Evolutionary conservation across 92 coral and sea anemone genomes (phyloP).

Genomic region (Hydrozoanthus gracilis): DNA sequence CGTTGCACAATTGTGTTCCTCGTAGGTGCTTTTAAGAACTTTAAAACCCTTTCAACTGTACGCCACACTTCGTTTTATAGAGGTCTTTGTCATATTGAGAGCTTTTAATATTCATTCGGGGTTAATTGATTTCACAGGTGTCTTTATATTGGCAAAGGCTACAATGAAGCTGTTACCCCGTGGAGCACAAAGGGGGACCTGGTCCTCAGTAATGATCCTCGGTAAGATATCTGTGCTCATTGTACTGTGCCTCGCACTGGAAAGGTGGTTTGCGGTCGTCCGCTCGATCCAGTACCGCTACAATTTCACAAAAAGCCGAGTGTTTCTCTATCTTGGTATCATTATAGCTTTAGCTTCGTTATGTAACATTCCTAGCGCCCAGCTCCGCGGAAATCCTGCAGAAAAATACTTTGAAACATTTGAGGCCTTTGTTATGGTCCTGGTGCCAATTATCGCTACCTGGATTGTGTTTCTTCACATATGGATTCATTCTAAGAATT

Average conservation of each 20-base stretch:
- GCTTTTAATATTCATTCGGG: no score
- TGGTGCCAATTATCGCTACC: neutral
- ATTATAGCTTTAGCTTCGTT: neutral
- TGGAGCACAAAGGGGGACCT: no score
- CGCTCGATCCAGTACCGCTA: conserved; percentile 34
- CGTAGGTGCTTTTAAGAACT: no score
- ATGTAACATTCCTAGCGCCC: neutral
- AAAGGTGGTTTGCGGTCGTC: conserved; percentile 33
- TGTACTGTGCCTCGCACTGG: conserved; percentile 27
- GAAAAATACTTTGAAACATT: neutral
- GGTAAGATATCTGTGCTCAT: conserved; percentile 13
- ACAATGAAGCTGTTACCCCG: no score
- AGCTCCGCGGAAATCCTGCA: neutral
- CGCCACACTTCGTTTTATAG: no score
- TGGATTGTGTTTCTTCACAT: conserved; percentile 18
- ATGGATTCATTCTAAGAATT: conserved; percentile 18
- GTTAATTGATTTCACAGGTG: no score
- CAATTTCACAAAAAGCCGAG: conserved; percentile 9
- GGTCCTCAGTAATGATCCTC: neutral
- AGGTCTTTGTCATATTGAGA: no score
- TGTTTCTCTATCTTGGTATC: conserved; percentile 2
- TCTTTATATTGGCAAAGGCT: no score
- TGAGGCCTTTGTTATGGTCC: conserved; percentile 2
- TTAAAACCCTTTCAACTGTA: no score
- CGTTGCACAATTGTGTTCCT: no score